These are phyloP conservation scores for Nannobrachium achirus DNA, from an alignment of 2,113 vertebrate species.

Conservation along the genomic window DNA sequence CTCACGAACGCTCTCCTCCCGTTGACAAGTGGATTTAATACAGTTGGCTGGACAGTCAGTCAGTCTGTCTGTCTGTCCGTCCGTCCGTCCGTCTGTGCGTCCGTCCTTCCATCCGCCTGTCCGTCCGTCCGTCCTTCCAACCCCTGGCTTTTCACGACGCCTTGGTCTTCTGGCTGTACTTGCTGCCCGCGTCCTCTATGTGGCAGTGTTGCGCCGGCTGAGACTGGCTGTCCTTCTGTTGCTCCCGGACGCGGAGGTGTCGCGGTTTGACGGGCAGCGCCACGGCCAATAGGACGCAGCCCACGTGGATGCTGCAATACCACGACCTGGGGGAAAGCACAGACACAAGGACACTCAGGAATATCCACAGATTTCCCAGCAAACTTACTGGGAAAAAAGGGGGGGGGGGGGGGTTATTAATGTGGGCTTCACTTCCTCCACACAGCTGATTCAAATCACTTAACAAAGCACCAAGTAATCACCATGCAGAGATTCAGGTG, in stretches of 20 bases:
- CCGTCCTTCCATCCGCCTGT: slow-evolving; percentile 27
- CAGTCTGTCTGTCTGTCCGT: slow-evolving; percentile 6
- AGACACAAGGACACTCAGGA: not conserved
- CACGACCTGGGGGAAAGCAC: slow-evolving; percentile 83
- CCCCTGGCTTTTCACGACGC: slow-evolving; percentile 64
- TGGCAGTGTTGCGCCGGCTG: slow-evolving; percentile 70
- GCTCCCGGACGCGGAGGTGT: slow-evolving; percentile 78
- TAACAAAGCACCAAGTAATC: too few relatives aligned
- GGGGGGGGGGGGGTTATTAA: too few relatives aligned
- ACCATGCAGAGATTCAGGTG: too few relatives aligned
- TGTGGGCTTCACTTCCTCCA: too few relatives aligned
- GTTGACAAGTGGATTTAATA: slow-evolving; percentile 10
- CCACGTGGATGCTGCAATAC: slow-evolving; percentile 87
- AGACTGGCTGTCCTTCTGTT: slow-evolving; percentile 55
- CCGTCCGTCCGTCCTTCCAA: too few relatives aligned
- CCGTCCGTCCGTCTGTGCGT: slow-evolving; percentile 19
- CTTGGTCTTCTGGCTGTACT: slow-evolving; percentile 80
- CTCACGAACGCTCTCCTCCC: slow-evolving; percentile 3
- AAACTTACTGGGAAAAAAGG: too few relatives aligned
- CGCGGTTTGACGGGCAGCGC: slow-evolving; percentile 85
- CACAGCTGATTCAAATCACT: too few relatives aligned
- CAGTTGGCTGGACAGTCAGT: slow-evolving; percentile 11
- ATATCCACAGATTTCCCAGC: not conserved
- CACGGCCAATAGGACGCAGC: slow-evolving; percentile 83
- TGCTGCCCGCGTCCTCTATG: slow-evolving; percentile 76